phyloP scores from a whole-genome alignment of 2,113 vertebrate species.

The Chaenocephalus aceratus region DNA sequence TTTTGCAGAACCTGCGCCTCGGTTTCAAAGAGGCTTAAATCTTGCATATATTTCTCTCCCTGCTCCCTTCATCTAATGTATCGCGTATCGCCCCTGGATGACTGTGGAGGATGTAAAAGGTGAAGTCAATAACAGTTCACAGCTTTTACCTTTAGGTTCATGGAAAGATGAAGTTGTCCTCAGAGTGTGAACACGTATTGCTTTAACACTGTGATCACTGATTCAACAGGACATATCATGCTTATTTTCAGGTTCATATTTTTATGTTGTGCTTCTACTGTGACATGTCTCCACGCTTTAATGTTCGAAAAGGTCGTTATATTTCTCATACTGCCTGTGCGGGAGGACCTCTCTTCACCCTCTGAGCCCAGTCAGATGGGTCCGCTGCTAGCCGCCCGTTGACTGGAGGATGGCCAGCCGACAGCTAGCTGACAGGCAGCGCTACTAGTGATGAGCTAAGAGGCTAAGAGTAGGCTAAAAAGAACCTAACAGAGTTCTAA shows the following conservation, averaged over 20 bases:
- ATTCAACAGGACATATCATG: not conserved
- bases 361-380: no score
- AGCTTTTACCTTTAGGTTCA: slow-evolving; percentile 19
- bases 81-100: slow-evolving; percentile 24
- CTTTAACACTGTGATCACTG: slow-evolving; percentile 27
- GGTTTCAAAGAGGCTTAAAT: slow-evolving; percentile 43
- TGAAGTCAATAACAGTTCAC: slow-evolving; percentile 46
- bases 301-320: no score
- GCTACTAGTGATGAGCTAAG: not conserved
- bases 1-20: slow-evolving; percentile 21
- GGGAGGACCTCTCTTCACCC: no score
- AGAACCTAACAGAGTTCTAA: not conserved
- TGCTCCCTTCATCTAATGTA: slow-evolving; percentile 22
- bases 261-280: no score
- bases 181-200: slow-evolving; percentile 31
- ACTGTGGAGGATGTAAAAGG: slow-evolving; percentile 44
- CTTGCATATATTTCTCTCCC: slow-evolving; percentile 15
- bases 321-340: no score
- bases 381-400: no score
- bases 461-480: not conserved
- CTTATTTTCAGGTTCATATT: no score
- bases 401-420: no score
- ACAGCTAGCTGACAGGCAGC: not conserved
- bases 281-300: no score
- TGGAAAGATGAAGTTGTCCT: slow-evolving; percentile 11